Evolutionary conservation across 2,888 invertebrate genomes (phyloP), one percentile per base, ranked within the genome.

Genomic region (Deilephila porcellus): DNA sequence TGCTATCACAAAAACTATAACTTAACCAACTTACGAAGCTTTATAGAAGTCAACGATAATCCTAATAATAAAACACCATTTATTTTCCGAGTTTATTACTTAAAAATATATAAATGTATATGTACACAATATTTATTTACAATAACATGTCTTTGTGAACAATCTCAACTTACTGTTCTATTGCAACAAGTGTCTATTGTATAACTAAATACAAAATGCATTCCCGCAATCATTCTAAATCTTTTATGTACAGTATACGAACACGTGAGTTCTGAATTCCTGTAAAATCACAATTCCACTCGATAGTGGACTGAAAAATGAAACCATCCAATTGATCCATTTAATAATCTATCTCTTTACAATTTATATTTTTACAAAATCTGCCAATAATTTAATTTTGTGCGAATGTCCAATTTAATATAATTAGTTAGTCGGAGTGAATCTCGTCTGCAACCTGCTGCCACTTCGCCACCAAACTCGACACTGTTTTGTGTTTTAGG

Each of bases 391-490:
- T 45, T 72, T 4, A 64, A 34, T 53, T 56, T 59, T 60, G 25
- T 37, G 37, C 59, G 37, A 67, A 56, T 63, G 45, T 19, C 56
- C 20, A n/a, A 29, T 56, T 71, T 32, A 29, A 37, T 56, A 4
- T 20, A 20, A 6, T 45, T 56, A 25, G 5, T 3, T 75, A 94
- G 73, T 94, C 94, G 0, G 93, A 93, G 77, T 90, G 79, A 25
- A 93, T 93, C 74, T 94, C 93, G 3, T 93, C 94, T 0, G 96
- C 96, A 1, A 96, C 96, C 80, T 96, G 96, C 81, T 96, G 96
- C 96, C 96, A 96, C 80, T 96, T 96, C 19, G 96, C 96, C 0
- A 96, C 96, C 78, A 96, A 87, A 17, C 87, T 95, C 2, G 96
- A 96, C 1, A 96, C 96, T 0, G 96, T 95, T 83, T 96, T 96